Conservation (phyloP, 2,888 invertebrate genomes). For the Himalopsyche tibetana region DNA sequence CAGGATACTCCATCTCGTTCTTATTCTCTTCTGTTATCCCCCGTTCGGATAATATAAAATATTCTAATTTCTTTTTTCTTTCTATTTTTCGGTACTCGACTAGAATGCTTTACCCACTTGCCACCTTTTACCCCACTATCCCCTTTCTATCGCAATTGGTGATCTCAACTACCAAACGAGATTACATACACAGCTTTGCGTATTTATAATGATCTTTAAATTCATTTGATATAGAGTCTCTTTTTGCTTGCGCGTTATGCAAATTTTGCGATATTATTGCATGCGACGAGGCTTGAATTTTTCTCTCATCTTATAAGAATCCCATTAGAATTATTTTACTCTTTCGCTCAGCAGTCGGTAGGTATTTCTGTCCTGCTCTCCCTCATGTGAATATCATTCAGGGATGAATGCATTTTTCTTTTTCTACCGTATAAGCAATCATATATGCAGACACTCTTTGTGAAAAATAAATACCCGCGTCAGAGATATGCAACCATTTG, state of each 20-base stretch:
- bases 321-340: constrained; percentile 65
- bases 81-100: constrained; percentile 59
- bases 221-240: neutral
- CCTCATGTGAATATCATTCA: constrained; percentile 36
- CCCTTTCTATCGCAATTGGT: constrained; percentile 60
- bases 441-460: constrained; percentile 61
- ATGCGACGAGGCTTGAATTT: constrained; percentile 52
- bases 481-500: neutral
- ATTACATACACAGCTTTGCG: neutral
- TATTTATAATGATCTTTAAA: constrained; percentile 21
- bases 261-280: constrained; percentile 28
- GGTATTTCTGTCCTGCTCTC: constrained; percentile 50
- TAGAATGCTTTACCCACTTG: constrained; percentile 49
- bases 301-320: constrained; percentile 64
- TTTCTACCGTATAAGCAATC: constrained; percentile 53
- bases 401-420: constrained; percentile 48
- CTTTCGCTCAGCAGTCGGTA: constrained; percentile 57
- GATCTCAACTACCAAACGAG: constrained; percentile 51
- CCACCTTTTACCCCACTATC: constrained; percentile 57
- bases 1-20: constrained; percentile 44
- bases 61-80: constrained; percentile 64
- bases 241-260: constrained; percentile 19
- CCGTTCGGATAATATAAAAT: constrained; percentile 63
- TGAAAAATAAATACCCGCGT: constrained; percentile 56
- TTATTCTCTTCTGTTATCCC: constrained; percentile 52